A percentile compares a stretch with the other conserved stretches of the same genome.
phyloP scores from a whole-genome alignment of 2,113 vertebrate genomes.

The Daboia siamensis region DNA sequence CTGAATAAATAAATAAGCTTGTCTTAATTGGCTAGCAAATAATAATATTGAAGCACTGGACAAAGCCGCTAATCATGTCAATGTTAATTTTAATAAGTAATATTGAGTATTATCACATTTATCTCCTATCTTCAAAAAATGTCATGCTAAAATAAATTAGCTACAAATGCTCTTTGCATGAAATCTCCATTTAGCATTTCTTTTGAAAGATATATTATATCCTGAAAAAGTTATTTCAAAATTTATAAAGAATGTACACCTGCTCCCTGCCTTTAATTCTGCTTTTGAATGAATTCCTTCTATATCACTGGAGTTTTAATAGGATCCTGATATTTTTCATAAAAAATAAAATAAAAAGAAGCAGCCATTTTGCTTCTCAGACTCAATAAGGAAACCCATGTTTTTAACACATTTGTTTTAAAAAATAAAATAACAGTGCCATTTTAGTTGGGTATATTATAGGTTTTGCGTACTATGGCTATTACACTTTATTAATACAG shows the following conservation, averaged over 20 bases:
- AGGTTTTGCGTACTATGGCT: neutral
- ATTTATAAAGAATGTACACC: neutral
- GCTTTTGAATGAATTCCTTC: neutral
- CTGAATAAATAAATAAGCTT: neutral
- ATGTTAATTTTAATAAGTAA: neutral
- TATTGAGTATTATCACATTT: neutral
- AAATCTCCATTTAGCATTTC: neutral
- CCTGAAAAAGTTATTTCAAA: neutral
- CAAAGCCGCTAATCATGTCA: neutral
- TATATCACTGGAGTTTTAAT: neutral
- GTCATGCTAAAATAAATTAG: slow-evolving; percentile 37
- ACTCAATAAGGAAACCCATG: neutral
- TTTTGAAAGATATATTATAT: neutral
- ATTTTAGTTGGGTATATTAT: neutral
- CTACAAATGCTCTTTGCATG: slow-evolving; percentile 30
- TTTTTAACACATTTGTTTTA: neutral
- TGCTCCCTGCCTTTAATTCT: neutral
- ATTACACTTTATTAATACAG: neutral
- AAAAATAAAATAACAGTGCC: neutral
- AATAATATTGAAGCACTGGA: neutral
- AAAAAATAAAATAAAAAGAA: neutral
- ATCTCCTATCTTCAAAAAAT: slow-evolving; percentile 51
- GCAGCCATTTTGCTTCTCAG: neutral
- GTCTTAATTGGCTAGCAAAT: neutral
- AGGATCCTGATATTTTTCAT: neutral